Conservation (phyloP, 2,797 vertebrate species). For the Scyliorhinus canicula region DNA sequence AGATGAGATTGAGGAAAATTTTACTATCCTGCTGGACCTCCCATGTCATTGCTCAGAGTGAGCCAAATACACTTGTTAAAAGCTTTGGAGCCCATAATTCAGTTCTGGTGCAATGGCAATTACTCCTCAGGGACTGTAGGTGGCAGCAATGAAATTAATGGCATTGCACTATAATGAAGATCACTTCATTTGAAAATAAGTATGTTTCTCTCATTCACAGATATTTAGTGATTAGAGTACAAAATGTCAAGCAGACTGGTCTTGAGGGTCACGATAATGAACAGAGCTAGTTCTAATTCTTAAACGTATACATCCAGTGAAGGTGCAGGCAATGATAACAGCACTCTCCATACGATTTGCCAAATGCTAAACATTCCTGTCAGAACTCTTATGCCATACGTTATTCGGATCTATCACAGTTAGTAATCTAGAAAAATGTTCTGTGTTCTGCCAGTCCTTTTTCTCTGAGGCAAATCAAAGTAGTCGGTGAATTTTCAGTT, state of each 20-base stretch:
- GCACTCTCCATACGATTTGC: background rate
- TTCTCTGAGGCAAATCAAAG: background rate
- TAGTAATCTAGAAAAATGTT: background rate
- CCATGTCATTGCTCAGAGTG: background rate
- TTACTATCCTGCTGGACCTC: background rate
- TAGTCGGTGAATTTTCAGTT: background rate
- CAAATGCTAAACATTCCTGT: background rate
- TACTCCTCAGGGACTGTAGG: background rate
- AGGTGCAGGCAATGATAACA: background rate
- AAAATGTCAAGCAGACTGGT: background rate
- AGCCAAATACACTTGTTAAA: background rate
- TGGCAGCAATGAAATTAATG: background rate
- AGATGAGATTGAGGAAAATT: background rate
- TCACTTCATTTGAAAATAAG: background rate
- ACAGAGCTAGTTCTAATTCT: background rate
- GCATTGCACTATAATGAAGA: background rate
- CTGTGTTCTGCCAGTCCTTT: background rate
- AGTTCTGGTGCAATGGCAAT: background rate
- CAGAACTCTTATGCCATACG: background rate
- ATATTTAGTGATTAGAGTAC: background rate
- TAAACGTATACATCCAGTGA: background rate
- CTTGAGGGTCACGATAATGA: background rate
- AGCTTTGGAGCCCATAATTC: background rate
- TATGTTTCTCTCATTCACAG: background rate
- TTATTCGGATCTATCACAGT: background rate